Evolutionary conservation across 2,797 vertebrate genomes (phyloP).

Genomic region (Danio jaintianensis): DNA sequence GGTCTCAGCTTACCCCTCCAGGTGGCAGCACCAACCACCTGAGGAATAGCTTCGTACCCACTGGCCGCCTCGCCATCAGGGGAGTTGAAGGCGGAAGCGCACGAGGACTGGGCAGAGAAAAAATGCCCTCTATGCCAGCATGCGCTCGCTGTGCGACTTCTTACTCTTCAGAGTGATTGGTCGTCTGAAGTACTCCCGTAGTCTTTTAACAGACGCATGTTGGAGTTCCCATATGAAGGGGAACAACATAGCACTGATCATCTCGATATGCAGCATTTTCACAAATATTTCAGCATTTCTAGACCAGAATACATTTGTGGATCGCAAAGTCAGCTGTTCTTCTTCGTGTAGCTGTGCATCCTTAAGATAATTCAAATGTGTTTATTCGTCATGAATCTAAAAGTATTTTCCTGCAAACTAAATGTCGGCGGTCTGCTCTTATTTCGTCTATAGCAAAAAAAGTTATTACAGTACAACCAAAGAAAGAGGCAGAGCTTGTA

Average conservation of each 20-base stretch:
- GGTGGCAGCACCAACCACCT: too few relatives aligned
- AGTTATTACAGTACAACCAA: slow-evolving; percentile 8
- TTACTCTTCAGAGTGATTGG: too few relatives aligned
- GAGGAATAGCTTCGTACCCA: too few relatives aligned
- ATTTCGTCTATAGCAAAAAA: slow-evolving; percentile 5
- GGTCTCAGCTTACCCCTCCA: too few relatives aligned
- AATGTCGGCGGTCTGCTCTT: neutral
- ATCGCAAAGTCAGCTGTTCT: slow-evolving; percentile 7
- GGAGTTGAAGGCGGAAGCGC: too few relatives aligned
- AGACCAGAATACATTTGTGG: neutral
- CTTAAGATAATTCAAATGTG: slow-evolving; percentile 23
- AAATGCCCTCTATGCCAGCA: too few relatives aligned
- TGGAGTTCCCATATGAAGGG: too few relatives aligned
- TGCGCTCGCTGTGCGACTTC: too few relatives aligned
- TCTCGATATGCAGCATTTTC: slow-evolving; percentile 3
- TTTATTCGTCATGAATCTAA: slow-evolving; percentile 11
- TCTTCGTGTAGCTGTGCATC: neutral
- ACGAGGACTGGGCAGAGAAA: too few relatives aligned
- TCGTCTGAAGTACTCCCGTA: too few relatives aligned
- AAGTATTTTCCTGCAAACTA: slow-evolving; percentile 16
- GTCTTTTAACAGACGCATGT: too few relatives aligned
- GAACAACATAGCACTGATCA: neutral
- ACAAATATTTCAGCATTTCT: slow-evolving; percentile 15
- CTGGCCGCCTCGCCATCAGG: too few relatives aligned
- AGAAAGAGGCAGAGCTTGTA: slow-evolving; percentile 7